Base-by-base conservation (phyloP, 2,113 vertebrate genomes). In the Clupea harengus region DNA sequence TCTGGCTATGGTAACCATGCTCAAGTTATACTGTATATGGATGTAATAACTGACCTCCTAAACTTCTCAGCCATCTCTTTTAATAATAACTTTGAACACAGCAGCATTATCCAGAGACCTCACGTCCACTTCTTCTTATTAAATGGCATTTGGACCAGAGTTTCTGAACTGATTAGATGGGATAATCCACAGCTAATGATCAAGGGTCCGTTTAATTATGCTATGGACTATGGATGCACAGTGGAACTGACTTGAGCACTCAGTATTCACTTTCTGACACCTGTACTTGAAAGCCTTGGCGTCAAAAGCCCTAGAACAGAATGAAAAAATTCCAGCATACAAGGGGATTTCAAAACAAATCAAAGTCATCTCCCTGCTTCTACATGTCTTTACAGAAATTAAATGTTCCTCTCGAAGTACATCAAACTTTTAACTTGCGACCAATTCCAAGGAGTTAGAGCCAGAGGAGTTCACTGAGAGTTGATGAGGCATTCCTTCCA, bases 301-400 rank as follows among this genome's bases (percentile, higher is more conserved):
- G 64, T 72, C 64, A 32, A 13, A 28, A 72, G 64, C 10, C 64
- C 64, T 72, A 72, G 25, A 67, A 22, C n/a, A 72, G 64, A 72
- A 11, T 72, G 64, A 72, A 10, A 28, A 28, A 11, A 39, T 2
- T 2, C 28, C n/a, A 32, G 25, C 64, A 32, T 32, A 28, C n/a
- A 28, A 72, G 64, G 25, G 64, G 64, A 72, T 72, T 72, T 72
- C n/a, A 32, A 72, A 72, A 72, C 64, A 10, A 72, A 72, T 72
- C 64, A 72, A 28, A 28, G 9, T 1, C 3, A 8, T 28, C 25
- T 72, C 64, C 22, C 64, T 72, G 64, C 64, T 72, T 3, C n/a
- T 32, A 72, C 64, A 72, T 72, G 64, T 72, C 25, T 72, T 25
- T 32, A 32, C n/a, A 72, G 25, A 72, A 28, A 28, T 72, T 25